phyloP scores from a whole-genome alignment of 2,888 invertebrate genomes.

The Leucophenga montana region DNA sequence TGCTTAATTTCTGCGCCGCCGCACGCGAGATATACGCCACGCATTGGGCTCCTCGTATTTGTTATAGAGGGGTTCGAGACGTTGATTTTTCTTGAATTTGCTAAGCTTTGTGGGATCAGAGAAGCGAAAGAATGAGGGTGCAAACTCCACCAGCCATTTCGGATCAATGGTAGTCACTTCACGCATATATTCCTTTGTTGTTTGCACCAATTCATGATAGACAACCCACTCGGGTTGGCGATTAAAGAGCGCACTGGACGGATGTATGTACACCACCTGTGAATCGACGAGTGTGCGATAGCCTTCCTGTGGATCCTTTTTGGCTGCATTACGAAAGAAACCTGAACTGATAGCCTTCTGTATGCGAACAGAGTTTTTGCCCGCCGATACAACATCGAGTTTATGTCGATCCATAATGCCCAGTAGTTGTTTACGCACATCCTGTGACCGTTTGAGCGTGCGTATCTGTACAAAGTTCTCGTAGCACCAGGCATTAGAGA shows the following conservation, averaged over 20 bases:
- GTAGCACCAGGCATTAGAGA: constrained; percentile 99
- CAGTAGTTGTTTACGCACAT: constrained; percentile 96
- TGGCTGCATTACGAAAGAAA: constrained; percentile 98
- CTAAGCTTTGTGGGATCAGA: constrained; percentile 98
- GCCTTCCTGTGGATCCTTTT: constrained; percentile 98
- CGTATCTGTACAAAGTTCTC: constrained; percentile 99
- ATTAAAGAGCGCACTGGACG: constrained; percentile 97
- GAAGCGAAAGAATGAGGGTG: constrained; percentile 99
- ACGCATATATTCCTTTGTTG: constrained; percentile 99
- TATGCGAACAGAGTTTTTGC: constrained; percentile 93
- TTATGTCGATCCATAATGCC: constrained; percentile 99
- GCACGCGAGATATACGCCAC: constrained; percentile 97
- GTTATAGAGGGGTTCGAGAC: constrained; percentile 97
- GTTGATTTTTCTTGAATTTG: constrained; percentile 99
- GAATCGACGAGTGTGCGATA: constrained; percentile 98
- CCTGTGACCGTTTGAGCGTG: constrained; percentile 96
- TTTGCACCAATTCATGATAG: constrained; percentile 98
- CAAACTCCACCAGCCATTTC: constrained; percentile 99
- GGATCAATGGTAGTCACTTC: constrained; percentile 98
- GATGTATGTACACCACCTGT: constrained; percentile 99
- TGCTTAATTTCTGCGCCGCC: constrained; percentile 87
- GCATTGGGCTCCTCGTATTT: constrained; percentile 99
- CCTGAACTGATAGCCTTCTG: constrained; percentile 99
- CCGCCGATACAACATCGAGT: constrained; percentile 96
- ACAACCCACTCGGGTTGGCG: constrained; percentile 99